phyloP scores from a whole-genome alignment of 1,140 invertebrate species.

The Saccostrea echinata region DNA sequence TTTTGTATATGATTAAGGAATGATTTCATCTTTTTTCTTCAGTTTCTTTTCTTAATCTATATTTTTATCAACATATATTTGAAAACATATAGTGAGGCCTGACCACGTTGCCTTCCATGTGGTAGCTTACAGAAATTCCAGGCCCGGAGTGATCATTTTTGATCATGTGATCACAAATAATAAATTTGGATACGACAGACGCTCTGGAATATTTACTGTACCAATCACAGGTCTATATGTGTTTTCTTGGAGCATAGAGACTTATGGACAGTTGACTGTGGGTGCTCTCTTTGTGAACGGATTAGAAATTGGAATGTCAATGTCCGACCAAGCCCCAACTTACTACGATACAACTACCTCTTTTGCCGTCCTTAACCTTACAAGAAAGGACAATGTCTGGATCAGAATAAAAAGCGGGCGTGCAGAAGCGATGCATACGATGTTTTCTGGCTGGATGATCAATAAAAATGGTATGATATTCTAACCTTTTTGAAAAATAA shows the following conservation, averaged over 20 bases:
- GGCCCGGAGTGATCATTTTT: background rate
- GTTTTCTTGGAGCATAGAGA: background rate
- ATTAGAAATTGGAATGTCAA: background rate
- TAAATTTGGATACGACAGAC: background rate
- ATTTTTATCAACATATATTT: too few species aligned
- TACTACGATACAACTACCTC: background rate
- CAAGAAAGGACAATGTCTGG: background rate
- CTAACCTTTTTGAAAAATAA: background rate
- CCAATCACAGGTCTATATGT: background rate
- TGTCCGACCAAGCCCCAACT: background rate
- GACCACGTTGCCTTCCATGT: background rate
- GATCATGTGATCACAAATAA: background rate
- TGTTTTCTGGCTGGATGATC: constrained; percentile 6
- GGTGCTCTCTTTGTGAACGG: background rate
- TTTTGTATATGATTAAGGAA: too few species aligned
- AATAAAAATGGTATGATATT: background rate
- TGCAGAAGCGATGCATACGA: background rate
- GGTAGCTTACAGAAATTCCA: background rate
- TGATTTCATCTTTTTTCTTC: too few species aligned
- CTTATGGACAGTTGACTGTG: background rate
- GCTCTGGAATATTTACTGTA: background rate
- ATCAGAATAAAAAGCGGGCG: background rate
- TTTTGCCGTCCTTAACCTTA: background rate
- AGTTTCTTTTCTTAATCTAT: too few species aligned
- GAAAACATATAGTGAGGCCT: background rate